Conservation (phyloP, 2,888 invertebrate genomes). For the Formica aserva region DNA sequence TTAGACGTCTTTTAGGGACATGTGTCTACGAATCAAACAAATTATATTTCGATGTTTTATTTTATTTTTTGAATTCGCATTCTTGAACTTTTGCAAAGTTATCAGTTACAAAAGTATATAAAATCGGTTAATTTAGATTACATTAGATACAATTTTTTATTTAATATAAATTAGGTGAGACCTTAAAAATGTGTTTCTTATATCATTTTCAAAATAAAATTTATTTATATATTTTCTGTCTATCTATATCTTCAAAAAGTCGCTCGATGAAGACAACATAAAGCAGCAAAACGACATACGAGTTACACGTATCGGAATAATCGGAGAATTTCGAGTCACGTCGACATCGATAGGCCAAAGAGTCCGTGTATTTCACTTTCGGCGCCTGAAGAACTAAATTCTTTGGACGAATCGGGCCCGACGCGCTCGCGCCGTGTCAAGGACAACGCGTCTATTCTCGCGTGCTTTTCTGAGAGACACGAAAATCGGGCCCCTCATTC, state of each 20-base stretch:
- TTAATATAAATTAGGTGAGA: neutral
- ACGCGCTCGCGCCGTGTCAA: constrained; percentile 78
- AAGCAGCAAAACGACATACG: neutral
- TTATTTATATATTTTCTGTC: neutral
- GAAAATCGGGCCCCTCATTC: constrained; percentile 64
- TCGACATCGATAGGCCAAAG: constrained; percentile 63
- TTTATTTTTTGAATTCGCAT: neutral
- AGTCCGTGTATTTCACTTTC: constrained; percentile 78
- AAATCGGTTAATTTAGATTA: neutral
- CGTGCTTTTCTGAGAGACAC: constrained; percentile 66
- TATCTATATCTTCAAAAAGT: neutral
- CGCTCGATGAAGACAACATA: neutral
- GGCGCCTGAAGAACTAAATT: constrained; percentile 76
- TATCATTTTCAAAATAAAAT: neutral
- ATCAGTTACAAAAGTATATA: neutral
- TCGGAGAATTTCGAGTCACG: constrained; percentile 61
- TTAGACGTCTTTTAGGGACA: too few species aligned
- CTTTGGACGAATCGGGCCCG: constrained; percentile 59
- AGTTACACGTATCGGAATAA: neutral
- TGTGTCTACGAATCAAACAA: neutral
- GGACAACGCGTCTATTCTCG: constrained; percentile 82
- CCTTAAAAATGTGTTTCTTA: neutral
- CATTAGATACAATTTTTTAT: neutral
- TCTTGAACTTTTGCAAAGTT: neutral
- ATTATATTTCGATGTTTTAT: constrained; percentile 15